A percentile compares a stretch with the other conserved stretches of the same genome.
phyloP scores from a whole-genome alignment of 2,888 invertebrate species.

The Parnassius glacialis region DNA sequence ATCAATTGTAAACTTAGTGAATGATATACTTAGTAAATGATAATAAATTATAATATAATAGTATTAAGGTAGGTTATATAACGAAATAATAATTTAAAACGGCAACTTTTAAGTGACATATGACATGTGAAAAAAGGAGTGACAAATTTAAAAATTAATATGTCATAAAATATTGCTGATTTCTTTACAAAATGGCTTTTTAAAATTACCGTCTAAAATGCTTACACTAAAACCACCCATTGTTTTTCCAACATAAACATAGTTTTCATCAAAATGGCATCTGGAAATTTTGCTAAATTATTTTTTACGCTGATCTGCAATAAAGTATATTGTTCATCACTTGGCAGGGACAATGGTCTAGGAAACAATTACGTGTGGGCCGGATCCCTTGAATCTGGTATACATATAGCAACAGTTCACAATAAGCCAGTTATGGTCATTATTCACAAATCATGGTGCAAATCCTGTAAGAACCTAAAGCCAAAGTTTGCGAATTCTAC shows the following conservation, averaged over 20 bases:
- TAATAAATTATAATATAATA: not conserved
- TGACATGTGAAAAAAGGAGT: slow-evolving; percentile 2
- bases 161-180: not conserved
- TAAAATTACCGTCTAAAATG: slow-evolving; percentile 31
- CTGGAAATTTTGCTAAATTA: slow-evolving; percentile 52
- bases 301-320: slow-evolving; percentile 51
- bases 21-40: not conserved
- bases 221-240: slow-evolving; percentile 15
- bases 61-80: too few species aligned
- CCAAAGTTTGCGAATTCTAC: slow-evolving; percentile 81
- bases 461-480: slow-evolving; percentile 83
- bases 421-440: slow-evolving; percentile 83
- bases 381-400: slow-evolving; percentile 66
- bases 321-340: slow-evolving; percentile 48
- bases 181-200: slow-evolving; percentile 48
- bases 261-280: slow-evolving; percentile 42
- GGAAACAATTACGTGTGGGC: slow-evolving; percentile 72
- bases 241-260: slow-evolving; percentile 22
- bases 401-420: slow-evolving; percentile 62
- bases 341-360: slow-evolving; percentile 61
- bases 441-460: slow-evolving; percentile 85
- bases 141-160: slow-evolving; percentile 39
- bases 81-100: slow-evolving; percentile 1
- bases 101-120: slow-evolving; percentile 4
- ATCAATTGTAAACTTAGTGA: not conserved